Evolutionary conservation across 2,888 invertebrate species (phyloP), one percentile per base, ranked within the genome.

Genomic region (Mayetiola destructor): DNA sequence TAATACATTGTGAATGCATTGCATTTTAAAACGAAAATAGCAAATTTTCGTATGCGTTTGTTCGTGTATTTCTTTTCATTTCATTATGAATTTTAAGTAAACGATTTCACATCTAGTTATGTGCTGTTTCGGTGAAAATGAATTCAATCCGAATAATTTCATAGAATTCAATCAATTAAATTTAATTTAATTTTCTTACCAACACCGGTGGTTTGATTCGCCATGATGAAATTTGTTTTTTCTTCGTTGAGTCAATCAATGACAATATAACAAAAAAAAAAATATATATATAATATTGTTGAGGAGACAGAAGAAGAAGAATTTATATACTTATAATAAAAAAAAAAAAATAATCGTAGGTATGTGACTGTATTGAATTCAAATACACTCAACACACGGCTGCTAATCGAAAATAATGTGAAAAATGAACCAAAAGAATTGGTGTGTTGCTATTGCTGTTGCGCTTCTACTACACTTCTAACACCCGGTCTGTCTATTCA

Each of bases 171-270:
- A 20, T 53, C 35, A 29, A 20, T 18, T 14, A 29, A 16, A 30
- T 27, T 36, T 57, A 18, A 53, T 39, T 54, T 20, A 52, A 27
- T 53, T 52, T 18, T 77, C 87, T 82, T 80, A 87, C 88, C 88
- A 80, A 88, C 88, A 85, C 87, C 87, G 85, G 85, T 84, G 78
- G 83, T 83, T 77, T 83, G 85, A 77, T 85, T 85, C 85, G 88
- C 88, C 88, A 88, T 88, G 70, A 67, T 69, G 66, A 52, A 57
- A 52, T 32, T 52, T 57, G 35, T 48, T n/a, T n/a, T n/a, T n/a
- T n/a, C n/a, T n/a, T n/a, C n/a, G n/a, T n/a, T 48, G 27, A 48
- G 48, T 48, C 48, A 48, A 48, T 48, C 27, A 48, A 48, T 48
- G 48, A 48, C 48, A 48, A 48, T 48, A 48, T 48, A 48, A 48